These are phyloP conservation scores for Tiaroga cobitis DNA, from an alignment of 2,797 vertebrate species.

Conservation along the genomic window DNA sequence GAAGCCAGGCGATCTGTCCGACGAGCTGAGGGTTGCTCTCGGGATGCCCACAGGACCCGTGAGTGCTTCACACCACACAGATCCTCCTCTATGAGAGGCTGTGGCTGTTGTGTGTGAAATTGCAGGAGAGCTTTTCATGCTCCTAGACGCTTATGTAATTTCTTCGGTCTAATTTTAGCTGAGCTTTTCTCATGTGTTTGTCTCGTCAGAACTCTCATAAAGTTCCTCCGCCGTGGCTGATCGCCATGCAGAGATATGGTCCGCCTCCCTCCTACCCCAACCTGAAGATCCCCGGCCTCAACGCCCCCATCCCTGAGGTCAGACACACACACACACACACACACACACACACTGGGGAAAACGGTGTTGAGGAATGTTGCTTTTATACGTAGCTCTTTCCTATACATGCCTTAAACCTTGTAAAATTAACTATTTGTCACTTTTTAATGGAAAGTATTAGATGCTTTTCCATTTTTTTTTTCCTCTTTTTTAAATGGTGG, in stretches of 20 bases:
- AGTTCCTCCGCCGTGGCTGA: constrained; percentile 93
- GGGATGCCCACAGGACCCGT: constrained; percentile 94
- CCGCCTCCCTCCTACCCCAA: constrained; percentile 95
- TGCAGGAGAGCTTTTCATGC: not conserved
- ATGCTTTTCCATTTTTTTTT: too few species aligned
- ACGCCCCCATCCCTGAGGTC: constrained; percentile 93
- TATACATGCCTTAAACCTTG: not conserved
- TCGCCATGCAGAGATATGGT: constrained; percentile 95
- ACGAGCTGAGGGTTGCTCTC: constrained; percentile 89
- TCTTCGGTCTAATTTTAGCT: not conserved
- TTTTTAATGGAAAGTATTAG: too few species aligned
- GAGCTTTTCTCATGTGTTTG: not conserved
- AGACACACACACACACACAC: not conserved
- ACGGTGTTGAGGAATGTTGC: not conserved
- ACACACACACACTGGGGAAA: not conserved
- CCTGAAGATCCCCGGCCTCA: constrained; percentile 92
- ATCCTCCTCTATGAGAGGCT: not conserved
- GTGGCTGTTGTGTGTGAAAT: not conserved
- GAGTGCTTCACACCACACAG: constrained; percentile 41
- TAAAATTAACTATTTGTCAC: not conserved
- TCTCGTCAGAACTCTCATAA: constrained; percentile 88
- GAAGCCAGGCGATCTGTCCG: constrained; percentile 92
- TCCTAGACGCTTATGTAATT: not conserved
- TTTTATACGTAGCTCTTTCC: not conserved
- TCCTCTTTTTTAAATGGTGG: too few species aligned